phyloP scores from a whole-genome alignment of 2,797 vertebrate genomes.

The Phoxinus dragarum region DNA sequence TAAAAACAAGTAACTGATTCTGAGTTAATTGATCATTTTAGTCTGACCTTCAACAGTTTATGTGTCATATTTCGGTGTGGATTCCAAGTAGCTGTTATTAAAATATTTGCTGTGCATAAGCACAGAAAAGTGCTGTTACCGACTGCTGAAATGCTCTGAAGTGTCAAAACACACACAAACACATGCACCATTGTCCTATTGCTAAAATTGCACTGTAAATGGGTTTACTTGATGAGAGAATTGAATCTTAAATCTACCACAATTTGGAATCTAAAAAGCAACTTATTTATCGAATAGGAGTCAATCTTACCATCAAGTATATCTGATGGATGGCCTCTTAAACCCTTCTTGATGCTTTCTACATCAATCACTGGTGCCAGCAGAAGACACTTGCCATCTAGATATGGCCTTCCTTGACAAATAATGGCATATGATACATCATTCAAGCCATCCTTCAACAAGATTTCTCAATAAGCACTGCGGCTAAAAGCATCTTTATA shows the following conservation, averaged over 20 bases:
- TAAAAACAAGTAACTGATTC: not conserved
- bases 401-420: slow-evolving; percentile 31
- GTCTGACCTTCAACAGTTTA: not conserved
- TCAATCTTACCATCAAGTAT: slow-evolving; percentile 25
- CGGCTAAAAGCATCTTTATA: slow-evolving; percentile 55
- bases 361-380: slow-evolving; percentile 41
- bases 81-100: not conserved
- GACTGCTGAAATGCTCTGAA: not conserved
- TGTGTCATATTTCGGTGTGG: not conserved
- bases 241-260: not conserved
- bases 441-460: slow-evolving; percentile 29
- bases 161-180: not conserved
- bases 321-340: slow-evolving; percentile 30
- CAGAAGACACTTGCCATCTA: slow-evolving; percentile 25
- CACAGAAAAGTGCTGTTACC: not conserved
- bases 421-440: slow-evolving; percentile 41
- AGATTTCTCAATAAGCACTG: slow-evolving; percentile 37
- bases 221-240: not conserved
- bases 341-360: slow-evolving; percentile 36
- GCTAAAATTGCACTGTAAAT: not conserved
- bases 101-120: not conserved
- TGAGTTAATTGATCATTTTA: not conserved
- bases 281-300: not conserved
- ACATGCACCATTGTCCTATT: not conserved
- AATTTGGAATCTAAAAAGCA: slow-evolving; percentile 22